Evolutionary conservation across 92 coral and sea anemone genomes (phyloP).

Genomic region (Palythoa caribaeorum): DNA sequence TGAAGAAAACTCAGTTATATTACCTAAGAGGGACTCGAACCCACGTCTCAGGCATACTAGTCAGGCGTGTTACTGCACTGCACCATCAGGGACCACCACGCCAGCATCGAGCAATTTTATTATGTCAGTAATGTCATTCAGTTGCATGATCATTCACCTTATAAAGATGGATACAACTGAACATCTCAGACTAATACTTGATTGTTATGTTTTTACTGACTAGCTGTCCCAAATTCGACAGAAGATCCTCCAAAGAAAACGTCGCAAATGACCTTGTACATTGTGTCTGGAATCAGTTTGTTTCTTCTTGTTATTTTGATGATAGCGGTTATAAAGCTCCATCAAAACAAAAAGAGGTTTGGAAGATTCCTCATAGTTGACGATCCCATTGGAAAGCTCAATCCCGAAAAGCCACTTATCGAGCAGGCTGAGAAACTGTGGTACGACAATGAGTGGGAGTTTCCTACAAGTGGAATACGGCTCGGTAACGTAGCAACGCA

Average conservation of each 20-base stretch:
- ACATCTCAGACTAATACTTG: too few relatives aligned
- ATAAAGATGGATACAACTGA: too few relatives aligned
- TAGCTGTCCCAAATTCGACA: background rate
- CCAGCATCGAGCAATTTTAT: too few relatives aligned
- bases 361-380: constrained; percentile 82
- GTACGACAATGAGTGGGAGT: constrained; percentile 88
- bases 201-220: background rate
- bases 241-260: background rate
- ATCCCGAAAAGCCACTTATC: constrained; percentile 73
- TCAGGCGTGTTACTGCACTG: too few relatives aligned
- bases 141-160: too few relatives aligned
- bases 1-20: too few relatives aligned
- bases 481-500: constrained; percentile 62
- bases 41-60: too few relatives aligned
- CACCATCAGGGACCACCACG: too few relatives aligned
- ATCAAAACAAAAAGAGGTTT: constrained; percentile 78
- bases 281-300: constrained; percentile 48
- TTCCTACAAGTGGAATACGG: constrained; percentile 75
- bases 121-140: too few relatives aligned
- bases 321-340: constrained; percentile 59
- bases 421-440: constrained; percentile 88
- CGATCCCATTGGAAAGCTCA: constrained; percentile 77
- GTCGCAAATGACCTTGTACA: constrained; percentile 40
- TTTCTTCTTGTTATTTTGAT: constrained; percentile 57
- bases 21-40: too few relatives aligned